A percentile compares a stretch with the other conserved stretches of the same genome.
phyloP scores from a whole-genome alignment of 2,797 vertebrate genomes.

The Erethizon dorsatum region DNA sequence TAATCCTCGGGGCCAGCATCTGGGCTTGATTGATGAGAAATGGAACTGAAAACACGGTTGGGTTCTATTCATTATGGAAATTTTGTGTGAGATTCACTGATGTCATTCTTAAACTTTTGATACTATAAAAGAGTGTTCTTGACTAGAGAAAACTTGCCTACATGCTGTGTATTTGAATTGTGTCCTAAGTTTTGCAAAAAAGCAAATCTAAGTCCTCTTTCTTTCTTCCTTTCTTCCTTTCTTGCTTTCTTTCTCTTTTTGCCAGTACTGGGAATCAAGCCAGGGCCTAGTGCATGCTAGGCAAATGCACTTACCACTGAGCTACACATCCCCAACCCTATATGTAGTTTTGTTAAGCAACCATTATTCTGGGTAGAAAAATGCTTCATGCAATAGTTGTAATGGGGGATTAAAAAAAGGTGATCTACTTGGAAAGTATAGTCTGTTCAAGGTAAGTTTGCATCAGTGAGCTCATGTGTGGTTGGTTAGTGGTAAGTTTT shows the following conservation, averaged over 20 bases:
- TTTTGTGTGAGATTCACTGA: slow-evolving; percentile 28
- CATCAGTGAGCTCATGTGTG: not conserved
- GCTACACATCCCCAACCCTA: not conserved
- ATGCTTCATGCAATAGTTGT: not conserved
- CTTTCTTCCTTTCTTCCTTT: too few relatives aligned
- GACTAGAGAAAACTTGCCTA: not conserved
- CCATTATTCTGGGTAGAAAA: slow-evolving; percentile 39
- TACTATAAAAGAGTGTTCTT: slow-evolving; percentile 31
- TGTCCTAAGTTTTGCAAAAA: slow-evolving; percentile 53
- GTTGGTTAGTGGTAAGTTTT: slow-evolving; percentile 2
- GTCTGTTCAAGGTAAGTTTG: not conserved
- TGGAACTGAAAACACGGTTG: slow-evolving; percentile 51
- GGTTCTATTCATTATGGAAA: slow-evolving; percentile 60
- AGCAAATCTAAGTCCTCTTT: not conserved
- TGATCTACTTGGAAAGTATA: slow-evolving; percentile 11
- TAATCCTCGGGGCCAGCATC: not conserved
- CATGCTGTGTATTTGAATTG: slow-evolving; percentile 12
- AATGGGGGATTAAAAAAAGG: too few relatives aligned
- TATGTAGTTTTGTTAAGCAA: slow-evolving; percentile 5
- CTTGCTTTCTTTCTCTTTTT: not conserved
- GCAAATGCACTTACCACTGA: not conserved
- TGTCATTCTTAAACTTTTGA: slow-evolving; percentile 70
- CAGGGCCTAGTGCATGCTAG: not conserved
- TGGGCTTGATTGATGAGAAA: slow-evolving; percentile 33
- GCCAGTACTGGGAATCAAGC: not conserved